Conservation (phyloP, 2,797 vertebrate species). For the Coregonus suidteri region DNA sequence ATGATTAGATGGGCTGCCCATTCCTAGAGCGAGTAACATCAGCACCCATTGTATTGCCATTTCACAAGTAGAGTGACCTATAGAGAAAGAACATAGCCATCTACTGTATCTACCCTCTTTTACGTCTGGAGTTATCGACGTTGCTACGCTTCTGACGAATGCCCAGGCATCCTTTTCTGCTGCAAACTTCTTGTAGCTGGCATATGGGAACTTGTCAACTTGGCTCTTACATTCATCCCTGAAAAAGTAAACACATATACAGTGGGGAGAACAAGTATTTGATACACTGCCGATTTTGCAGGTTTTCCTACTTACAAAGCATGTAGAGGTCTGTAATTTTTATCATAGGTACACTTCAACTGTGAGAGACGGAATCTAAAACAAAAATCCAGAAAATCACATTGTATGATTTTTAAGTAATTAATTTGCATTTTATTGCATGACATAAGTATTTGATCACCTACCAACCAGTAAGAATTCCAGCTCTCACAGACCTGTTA, state of each 20-base stretch:
- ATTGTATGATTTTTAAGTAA: no score
- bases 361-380: no score
- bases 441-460: no score
- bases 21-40: neutral
- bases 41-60: neutral
- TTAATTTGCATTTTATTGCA: no score
- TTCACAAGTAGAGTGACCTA: neutral
- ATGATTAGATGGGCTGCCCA: neutral
- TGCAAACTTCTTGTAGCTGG: constrained; percentile 89
- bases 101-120: constrained; percentile 29
- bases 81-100: neutral
- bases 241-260: constrained; percentile 15
- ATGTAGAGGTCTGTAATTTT: no score
- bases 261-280: no score
- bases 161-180: constrained; percentile 86
- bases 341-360: no score
- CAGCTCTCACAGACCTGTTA: no score
- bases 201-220: constrained; percentile 83
- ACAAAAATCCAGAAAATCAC: no score
- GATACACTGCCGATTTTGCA: no score
- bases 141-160: constrained; percentile 71
- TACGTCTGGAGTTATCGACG: neutral
- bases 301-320: no score
- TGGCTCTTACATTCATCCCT: constrained; percentile 90
- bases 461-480: no score